These are phyloP conservation scores for Nymphalis urticae DNA, from an alignment of 2,888 invertebrate genomes.

Conservation along the genomic window DNA sequence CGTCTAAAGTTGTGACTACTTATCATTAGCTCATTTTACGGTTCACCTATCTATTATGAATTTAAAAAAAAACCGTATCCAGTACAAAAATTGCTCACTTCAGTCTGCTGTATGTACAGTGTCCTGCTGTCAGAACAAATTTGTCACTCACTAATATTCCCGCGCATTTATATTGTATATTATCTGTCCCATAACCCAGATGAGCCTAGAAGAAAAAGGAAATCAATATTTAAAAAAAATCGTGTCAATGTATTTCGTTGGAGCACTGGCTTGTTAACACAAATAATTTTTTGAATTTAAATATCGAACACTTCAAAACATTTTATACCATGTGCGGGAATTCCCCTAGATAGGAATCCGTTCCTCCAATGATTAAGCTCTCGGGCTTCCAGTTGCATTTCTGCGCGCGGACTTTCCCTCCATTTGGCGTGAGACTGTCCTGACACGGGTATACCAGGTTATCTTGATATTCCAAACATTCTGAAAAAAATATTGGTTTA, in stretches of 20 bases:
- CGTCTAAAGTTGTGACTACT: no score
- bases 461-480: slow-evolving; percentile 48
- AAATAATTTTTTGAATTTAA: no score
- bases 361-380: slow-evolving; percentile 42
- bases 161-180: slow-evolving; percentile 50
- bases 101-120: slow-evolving; percentile 43
- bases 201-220: slow-evolving; percentile 45
- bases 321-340: slow-evolving; percentile 46
- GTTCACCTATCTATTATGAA: no score
- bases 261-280: no score
- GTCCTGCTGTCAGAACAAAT: slow-evolving; percentile 57
- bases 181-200: slow-evolving; percentile 45
- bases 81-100: neutral
- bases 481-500: slow-evolving; percentile 34
- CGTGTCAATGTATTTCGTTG: no score
- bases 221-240: slow-evolving; percentile 8
- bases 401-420: slow-evolving; percentile 32
- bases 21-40: no score
- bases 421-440: slow-evolving; percentile 30
- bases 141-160: slow-evolving; percentile 54
- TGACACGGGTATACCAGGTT: slow-evolving; percentile 44
- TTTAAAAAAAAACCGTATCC: no score
- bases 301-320: no score
- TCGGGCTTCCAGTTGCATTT: slow-evolving; percentile 42
- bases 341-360: slow-evolving; percentile 39